A percentile compares a stretch with the other conserved stretches of the same genome.
Evolutionary conservation across 2,113 vertebrate species (phyloP).

Genomic region (Erinaceus europaeus): DNA sequence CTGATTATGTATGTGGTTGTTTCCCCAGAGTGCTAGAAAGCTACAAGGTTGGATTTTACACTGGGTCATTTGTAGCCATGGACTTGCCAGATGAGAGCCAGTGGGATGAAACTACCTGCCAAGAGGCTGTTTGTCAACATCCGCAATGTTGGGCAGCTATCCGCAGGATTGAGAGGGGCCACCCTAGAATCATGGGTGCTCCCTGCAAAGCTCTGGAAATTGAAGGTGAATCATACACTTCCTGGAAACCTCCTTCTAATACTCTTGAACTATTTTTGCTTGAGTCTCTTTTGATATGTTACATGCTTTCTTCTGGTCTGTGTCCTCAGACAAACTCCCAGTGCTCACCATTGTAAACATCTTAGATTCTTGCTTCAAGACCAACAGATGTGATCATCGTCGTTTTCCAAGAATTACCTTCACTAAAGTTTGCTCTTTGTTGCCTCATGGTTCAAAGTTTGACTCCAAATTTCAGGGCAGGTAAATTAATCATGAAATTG

Average conservation of each 20-base stretch:
- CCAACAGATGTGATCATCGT: background rate
- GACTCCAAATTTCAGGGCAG: constrained; percentile 43
- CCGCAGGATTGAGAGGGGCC: constrained; percentile 69
- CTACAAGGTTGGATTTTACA: background rate
- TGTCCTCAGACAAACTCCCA: constrained; percentile 68
- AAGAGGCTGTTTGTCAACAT: constrained; percentile 59
- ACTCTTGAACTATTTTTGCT: background rate
- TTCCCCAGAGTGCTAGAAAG: constrained; percentile 23
- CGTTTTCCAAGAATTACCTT: background rate
- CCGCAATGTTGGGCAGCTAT: constrained; percentile 76
- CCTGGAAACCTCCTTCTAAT: background rate
- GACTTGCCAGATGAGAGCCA: constrained; percentile 26
- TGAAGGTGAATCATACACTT: constrained; percentile 42
- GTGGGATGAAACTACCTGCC: constrained; percentile 75
- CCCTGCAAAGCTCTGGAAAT: constrained; percentile 3
- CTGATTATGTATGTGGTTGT: constrained; percentile 8
- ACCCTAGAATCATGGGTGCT: constrained; percentile 57
- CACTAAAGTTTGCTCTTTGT: background rate
- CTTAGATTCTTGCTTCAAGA: background rate
- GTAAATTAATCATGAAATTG: constrained; percentile 45
- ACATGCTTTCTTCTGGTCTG: constrained; percentile 16
- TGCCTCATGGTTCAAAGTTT: constrained; percentile 3
- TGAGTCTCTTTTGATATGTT: background rate
- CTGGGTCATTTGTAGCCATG: constrained; percentile 24
- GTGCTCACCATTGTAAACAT: constrained; percentile 53